Conservation (phyloP, 2,797 vertebrate genomes). For the Gephyroberyx darwinii region DNA sequence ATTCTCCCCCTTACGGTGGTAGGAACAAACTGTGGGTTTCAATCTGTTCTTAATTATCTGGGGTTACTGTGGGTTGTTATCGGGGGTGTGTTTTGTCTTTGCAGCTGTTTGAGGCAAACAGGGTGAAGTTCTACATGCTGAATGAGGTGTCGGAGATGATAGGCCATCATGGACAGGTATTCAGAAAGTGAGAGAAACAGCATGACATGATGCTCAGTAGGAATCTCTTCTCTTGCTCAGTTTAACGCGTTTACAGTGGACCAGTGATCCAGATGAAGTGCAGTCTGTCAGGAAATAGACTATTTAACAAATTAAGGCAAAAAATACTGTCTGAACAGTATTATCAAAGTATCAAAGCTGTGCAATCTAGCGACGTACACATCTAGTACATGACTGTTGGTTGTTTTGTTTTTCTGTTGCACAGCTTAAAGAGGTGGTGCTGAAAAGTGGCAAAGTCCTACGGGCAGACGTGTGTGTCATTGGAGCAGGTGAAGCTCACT, state of each 20-base stretch:
- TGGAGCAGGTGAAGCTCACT: slow-evolving; percentile 87
- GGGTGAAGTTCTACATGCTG: slow-evolving; percentile 99
- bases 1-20: background rate
- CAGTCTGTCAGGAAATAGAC: slow-evolving; percentile 11
- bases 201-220: slow-evolving; percentile 67
- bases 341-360: slow-evolving; percentile 12
- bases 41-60: background rate
- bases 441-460: slow-evolving; percentile 97
- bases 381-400: slow-evolving; percentile 10
- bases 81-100: slow-evolving; percentile 25
- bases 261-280: slow-evolving; percentile 4
- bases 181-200: slow-evolving; percentile 85
- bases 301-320: background rate
- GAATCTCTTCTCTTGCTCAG: slow-evolving; percentile 17
- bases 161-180: slow-evolving; percentile 98
- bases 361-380: background rate
- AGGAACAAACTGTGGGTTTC: background rate
- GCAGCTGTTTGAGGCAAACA: slow-evolving; percentile 95
- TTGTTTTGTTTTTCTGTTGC: slow-evolving; percentile 32
- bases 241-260: background rate
- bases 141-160: slow-evolving; percentile 96
- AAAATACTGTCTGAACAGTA: background rate
- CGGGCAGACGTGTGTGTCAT: slow-evolving; percentile 95
- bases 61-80: background rate
- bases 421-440: slow-evolving; percentile 95